Evolutionary conservation across 2,113 vertebrate species (phyloP).

Genomic region (Grallaria varia): DNA sequence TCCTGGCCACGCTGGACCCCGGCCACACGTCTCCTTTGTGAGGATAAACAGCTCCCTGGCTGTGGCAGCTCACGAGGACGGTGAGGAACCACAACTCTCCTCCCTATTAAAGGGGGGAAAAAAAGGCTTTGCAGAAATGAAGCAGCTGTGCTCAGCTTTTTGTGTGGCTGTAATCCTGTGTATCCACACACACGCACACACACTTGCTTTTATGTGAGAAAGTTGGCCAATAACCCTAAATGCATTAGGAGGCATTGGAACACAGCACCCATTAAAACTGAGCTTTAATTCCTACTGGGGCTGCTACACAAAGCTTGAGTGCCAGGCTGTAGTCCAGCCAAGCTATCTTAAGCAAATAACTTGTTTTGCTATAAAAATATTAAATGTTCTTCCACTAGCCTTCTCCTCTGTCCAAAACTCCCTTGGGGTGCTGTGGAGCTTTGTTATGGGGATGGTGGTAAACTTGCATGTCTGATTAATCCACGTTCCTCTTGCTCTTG

Average conservation of each 20-base stretch:
- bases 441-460: constrained; percentile 34
- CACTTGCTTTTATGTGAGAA: constrained; percentile 73
- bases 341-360: constrained; percentile 78
- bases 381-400: constrained; percentile 68
- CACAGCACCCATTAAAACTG: constrained; percentile 74
- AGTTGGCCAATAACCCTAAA: constrained; percentile 74
- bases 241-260: constrained; percentile 78
- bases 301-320: constrained; percentile 49
- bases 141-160: constrained; percentile 77
- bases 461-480: constrained; percentile 31
- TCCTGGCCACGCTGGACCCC: constrained; percentile 70
- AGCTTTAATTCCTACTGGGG: constrained; percentile 77
- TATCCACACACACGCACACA: background rate
- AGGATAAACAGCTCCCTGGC: constrained; percentile 87
- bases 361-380: constrained; percentile 78
- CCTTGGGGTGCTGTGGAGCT: constrained; percentile 28
- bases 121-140: constrained; percentile 70
- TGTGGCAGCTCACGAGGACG: constrained; percentile 88
- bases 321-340: constrained; percentile 73
- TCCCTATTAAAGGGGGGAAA: constrained; percentile 9
- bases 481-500: background rate
- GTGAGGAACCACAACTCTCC: constrained; percentile 77
- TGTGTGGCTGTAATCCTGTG: constrained; percentile 61
- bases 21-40: constrained; percentile 84
- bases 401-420: constrained; percentile 52